A percentile compares a stretch with the other conserved stretches of the same genome.
Evolutionary conservation across 2,797 vertebrate species (phyloP).

Genomic region (Cyclopterus lumpus): DNA sequence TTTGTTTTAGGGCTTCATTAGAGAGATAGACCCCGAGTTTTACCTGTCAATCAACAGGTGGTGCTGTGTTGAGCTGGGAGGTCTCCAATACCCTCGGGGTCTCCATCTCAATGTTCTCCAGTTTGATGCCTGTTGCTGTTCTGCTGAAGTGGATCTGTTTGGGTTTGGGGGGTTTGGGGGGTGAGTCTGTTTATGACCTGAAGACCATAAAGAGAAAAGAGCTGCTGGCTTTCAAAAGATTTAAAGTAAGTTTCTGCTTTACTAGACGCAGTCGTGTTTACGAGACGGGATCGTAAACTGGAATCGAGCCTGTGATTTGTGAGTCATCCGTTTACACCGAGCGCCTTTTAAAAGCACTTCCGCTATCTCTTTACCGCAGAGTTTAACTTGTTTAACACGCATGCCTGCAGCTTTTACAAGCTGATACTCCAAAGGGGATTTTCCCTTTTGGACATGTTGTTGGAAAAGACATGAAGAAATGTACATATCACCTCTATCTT

Average conservation of each 20-base stretch:
- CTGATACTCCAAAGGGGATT: neutral
- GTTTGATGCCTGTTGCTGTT: slow-evolving; percentile 11
- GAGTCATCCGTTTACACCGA: slow-evolving; percentile 32
- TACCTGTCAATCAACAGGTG: slow-evolving; percentile 55
- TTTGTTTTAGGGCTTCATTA: slow-evolving; percentile 84
- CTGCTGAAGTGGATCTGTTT: neutral
- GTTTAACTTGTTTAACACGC: too few species aligned
- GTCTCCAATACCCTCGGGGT: neutral
- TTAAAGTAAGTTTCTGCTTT: slow-evolving; percentile 35
- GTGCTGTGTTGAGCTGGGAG: neutral
- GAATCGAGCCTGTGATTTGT: slow-evolving; percentile 31
- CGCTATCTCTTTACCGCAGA: neutral
- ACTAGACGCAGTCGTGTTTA: slow-evolving; percentile 26
- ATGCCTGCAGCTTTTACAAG: slow-evolving; percentile 5
- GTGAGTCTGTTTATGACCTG: neutral
- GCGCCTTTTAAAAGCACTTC: neutral
- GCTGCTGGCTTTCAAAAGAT: slow-evolving; percentile 1
- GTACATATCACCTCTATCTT: neutral
- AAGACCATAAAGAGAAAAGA: slow-evolving; percentile 9
- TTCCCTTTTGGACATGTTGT: neutral
- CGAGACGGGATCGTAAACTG: slow-evolving; percentile 22
- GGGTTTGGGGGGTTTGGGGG: neutral
- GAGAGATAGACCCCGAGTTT: slow-evolving; percentile 55
- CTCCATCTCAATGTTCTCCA: slow-evolving; percentile 12
- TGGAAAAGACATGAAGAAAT: neutral